Evolutionary conservation across 2,797 vertebrate species (phyloP), one percentile per base, ranked within the genome.

Genomic region (Phylloscopus collybita): DNA sequence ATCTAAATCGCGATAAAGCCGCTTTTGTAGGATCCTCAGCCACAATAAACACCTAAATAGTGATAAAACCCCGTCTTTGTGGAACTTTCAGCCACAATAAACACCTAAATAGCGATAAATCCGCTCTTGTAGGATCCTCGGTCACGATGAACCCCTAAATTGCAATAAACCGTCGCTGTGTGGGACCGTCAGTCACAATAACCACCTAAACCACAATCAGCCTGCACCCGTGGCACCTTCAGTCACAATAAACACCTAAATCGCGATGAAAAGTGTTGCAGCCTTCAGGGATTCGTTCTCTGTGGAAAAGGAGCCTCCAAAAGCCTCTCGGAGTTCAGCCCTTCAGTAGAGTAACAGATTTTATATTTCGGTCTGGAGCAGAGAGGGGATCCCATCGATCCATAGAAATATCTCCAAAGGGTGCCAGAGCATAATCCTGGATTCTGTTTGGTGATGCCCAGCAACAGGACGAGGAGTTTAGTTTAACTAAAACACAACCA

Each of bases 1-100:
- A 2, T 4, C 10, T 18, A 10, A 44, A 29, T 4, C 0, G 29
- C 1, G 2, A 13, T 44, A 44, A 44, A 16, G 1, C 2, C 3
- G 0, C 2, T 1, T 30, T 18, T 21, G 13, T 5, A 6, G 50
- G 15, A 16, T 4, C 4, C 2, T 64, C 49, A 0, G 19, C 9
- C 12, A 4, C 17, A 34, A 40, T 30, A 25, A 64, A 20, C 25
- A 38, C 18, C 8, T 22, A 38, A 64, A 16, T 29, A 3, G 10
- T 0, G 16, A 12, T 73, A 56, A 29, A 40, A 2, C 2, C 17
- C 1, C 11, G 2, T 47, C 17, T 9, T 1, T 38, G 49, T 47
- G 19, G 40, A 10, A 36, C 1, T 5, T 10, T 32, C 17, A 11
- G 25, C 13, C 26, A 23, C 20, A 29, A 47, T 47, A 26, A n/a